A percentile compares a stretch with the other conserved stretches of the same genome.
Evolutionary conservation across 1,140 invertebrate species (phyloP).

Genomic region (Drosophila paulistorum): DNA sequence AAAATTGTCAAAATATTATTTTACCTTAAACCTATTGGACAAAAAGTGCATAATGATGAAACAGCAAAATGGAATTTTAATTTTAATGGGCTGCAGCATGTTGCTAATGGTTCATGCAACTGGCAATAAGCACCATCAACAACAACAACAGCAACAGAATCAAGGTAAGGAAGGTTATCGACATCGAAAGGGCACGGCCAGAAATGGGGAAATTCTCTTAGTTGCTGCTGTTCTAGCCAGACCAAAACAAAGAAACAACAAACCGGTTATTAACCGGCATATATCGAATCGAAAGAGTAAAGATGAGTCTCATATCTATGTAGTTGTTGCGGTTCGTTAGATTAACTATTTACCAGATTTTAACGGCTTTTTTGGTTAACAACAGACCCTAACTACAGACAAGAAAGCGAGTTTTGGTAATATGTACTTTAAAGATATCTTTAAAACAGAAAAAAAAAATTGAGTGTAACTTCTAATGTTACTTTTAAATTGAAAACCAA

Average conservation of each 20-base stretch:
- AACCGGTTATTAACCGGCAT: slow-evolving; percentile 57
- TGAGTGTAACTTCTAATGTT: no score
- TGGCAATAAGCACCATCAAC: slow-evolving; percentile 55
- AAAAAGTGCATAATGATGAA: slow-evolving; percentile 55
- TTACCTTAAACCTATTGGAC: slow-evolving; percentile 9
- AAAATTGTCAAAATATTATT: slow-evolving; percentile 5
- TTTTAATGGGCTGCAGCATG: slow-evolving; percentile 55
- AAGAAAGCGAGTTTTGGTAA: background rate
- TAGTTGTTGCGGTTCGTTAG: slow-evolving; percentile 32
- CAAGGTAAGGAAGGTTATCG: slow-evolving; percentile 59
- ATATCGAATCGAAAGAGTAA: slow-evolving; percentile 18
- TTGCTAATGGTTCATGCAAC: slow-evolving; percentile 40
- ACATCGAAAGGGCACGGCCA: slow-evolving; percentile 8
- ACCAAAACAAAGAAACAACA: slow-evolving; percentile 49
- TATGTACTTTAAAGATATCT: no score
- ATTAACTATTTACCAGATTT: slow-evolving; percentile 6
- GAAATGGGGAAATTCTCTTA: slow-evolving; percentile 50
- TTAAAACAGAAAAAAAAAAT: no score
- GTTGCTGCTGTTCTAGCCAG: slow-evolving; percentile 49
- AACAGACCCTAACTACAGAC: background rate
- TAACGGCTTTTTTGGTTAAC: background rate
- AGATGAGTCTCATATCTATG: slow-evolving; percentile 25
- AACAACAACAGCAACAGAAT: slow-evolving; percentile 57
- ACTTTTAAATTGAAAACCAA: background rate
- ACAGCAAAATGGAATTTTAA: slow-evolving; percentile 45